Percentiles rank a stretch among this genome's conserved stretches.
Conservation (phyloP, 1,140 invertebrate species). For the Tetraneura akinire region DNA sequence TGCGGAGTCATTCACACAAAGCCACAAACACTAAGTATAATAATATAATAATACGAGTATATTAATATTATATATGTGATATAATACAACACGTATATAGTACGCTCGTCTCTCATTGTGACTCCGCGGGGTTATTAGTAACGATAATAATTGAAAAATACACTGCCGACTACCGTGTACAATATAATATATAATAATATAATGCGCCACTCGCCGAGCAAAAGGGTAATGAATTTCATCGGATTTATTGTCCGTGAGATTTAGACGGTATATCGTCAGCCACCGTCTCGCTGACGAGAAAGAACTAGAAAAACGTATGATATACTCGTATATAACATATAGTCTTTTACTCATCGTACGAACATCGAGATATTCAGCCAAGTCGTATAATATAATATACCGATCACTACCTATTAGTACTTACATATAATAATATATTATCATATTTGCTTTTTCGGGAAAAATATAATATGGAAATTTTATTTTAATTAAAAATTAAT, state of each 20-base stretch:
- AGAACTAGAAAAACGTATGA: background rate
- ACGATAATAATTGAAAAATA: constrained; percentile 38
- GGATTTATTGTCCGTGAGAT: background rate
- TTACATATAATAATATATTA: background rate
- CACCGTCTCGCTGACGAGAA: too few species aligned
- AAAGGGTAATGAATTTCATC: constrained; percentile 43
- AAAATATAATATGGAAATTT: too few species aligned
- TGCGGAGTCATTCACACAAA: constrained; percentile 28
- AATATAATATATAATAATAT: too few species aligned
- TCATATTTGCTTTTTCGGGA: too few species aligned
- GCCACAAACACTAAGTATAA: too few species aligned
- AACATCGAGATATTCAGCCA: constrained; percentile 3
- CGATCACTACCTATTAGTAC: background rate
- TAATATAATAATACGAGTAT: too few species aligned
- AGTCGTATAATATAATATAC: background rate
- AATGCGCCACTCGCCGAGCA: background rate
- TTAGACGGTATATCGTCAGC: too few species aligned
- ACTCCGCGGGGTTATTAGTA: constrained; percentile 49
- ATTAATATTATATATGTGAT: too few species aligned
- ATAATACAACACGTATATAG: too few species aligned
- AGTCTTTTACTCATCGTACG: background rate
- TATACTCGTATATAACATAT: too few species aligned
- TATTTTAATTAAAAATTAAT: too few species aligned
- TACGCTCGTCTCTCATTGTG: constrained; percentile 19
- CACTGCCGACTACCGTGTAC: background rate